A percentile compares a stretch with the other conserved stretches of the same genome.
phyloP scores from a whole-genome alignment of 2,888 invertebrate species.

The Drosophila helvetica region DNA sequence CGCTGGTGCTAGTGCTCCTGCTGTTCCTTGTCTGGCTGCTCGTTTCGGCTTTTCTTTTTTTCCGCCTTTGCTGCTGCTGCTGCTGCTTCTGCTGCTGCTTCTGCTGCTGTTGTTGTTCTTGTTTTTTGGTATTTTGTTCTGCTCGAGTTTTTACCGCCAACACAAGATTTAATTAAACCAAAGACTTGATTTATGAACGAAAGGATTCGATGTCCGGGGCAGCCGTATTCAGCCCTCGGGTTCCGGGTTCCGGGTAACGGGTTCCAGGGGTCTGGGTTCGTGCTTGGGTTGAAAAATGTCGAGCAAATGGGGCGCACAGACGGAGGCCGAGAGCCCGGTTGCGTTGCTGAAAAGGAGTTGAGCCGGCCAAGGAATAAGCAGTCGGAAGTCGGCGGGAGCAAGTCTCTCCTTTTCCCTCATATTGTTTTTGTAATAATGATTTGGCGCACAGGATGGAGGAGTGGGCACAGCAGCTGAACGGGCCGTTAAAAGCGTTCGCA shows the following conservation, averaged over 20 bases:
- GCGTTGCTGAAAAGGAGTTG: slow-evolving; percentile 6
- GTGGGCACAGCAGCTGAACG: slow-evolving; percentile 2
- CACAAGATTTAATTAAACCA: slow-evolving; percentile 85
- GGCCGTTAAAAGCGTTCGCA: slow-evolving; percentile 47
- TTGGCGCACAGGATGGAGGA: slow-evolving; percentile 46
- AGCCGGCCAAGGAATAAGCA: slow-evolving; percentile 1
- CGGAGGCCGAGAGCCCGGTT: slow-evolving; percentile 7
- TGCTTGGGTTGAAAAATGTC: slow-evolving; percentile 65
- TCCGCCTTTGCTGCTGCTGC: slow-evolving; percentile 17
- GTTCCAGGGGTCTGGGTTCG: neutral
- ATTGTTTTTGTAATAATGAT: slow-evolving; percentile 70
- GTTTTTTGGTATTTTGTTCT: slow-evolving; percentile 45
- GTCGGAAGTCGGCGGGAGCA: slow-evolving; percentile 15
- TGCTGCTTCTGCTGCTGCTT: slow-evolving; percentile 1
- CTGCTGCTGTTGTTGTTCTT: neutral
- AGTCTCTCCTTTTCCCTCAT: slow-evolving; percentile 22
- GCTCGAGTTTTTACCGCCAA: slow-evolving; percentile 82
- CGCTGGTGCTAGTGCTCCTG: slow-evolving; percentile 7
- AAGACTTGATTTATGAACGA: slow-evolving; percentile 84
- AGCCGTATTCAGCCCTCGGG: slow-evolving; percentile 47
- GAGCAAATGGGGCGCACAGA: slow-evolving; percentile 65
- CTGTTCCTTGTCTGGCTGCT: slow-evolving; percentile 11
- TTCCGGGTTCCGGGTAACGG: neutral
- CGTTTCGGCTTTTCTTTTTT: slow-evolving; percentile 2
- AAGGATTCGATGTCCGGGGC: slow-evolving; percentile 76